These are phyloP conservation scores for Lithodes maja DNA, from an alignment of 2,888 invertebrate species.

Conservation along the genomic window DNA sequence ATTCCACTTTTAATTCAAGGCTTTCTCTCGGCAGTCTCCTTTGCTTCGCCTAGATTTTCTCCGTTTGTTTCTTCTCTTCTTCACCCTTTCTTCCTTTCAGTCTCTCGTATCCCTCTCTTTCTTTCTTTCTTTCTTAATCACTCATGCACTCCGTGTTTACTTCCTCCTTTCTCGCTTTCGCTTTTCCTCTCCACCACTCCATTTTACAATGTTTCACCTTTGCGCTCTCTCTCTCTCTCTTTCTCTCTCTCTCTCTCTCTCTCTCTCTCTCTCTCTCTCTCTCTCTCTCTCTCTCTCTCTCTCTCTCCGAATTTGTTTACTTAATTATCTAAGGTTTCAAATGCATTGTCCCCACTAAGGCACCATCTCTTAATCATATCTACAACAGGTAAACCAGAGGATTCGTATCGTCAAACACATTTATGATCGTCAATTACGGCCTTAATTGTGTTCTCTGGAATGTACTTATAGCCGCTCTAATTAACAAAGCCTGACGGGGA, in stretches of 20 bases:
- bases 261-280: not conserved
- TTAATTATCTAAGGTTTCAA: not conserved
- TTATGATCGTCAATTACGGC: slow-evolving; percentile 51
- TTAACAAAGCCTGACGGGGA: slow-evolving; percentile 49
- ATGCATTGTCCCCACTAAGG: not conserved
- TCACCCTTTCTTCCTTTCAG: not conserved
- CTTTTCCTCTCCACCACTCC: not conserved
- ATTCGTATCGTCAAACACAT: slow-evolving; percentile 51
- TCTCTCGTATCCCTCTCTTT: not conserved
- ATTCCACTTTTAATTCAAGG: not conserved
- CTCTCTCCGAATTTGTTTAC: no score
- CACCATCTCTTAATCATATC: slow-evolving; percentile 29
- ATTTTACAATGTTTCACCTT: not conserved
- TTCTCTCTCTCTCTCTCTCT: not conserved
- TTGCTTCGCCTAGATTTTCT: not conserved
- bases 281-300: not conserved
- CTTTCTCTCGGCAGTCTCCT: not conserved
- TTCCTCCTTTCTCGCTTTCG: not conserved
- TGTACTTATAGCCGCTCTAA: slow-evolving; percentile 47
- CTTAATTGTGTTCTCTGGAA: slow-evolving; percentile 19
- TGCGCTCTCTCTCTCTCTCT: not conserved
- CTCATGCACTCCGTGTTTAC: not conserved
- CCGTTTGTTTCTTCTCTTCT: not conserved
- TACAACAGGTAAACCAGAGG: slow-evolving; percentile 32
- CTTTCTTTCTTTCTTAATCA: not conserved